Conservation (phyloP, 2,797 vertebrate genomes). For the Rachycentron canadum region DNA sequence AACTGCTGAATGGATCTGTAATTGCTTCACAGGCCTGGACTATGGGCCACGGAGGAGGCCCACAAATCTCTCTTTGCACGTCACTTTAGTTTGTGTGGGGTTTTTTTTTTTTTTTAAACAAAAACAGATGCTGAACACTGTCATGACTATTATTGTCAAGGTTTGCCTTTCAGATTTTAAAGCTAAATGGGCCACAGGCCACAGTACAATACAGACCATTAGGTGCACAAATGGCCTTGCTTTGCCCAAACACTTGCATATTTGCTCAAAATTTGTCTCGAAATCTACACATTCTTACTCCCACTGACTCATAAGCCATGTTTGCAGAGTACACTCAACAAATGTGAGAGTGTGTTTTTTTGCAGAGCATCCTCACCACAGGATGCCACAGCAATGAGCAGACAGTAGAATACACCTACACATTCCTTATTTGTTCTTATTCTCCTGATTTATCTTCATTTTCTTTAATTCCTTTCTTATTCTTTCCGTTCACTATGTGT, state of each 20-base stretch:
- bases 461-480: constrained; percentile 18
- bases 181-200: constrained; percentile 45
- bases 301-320: constrained; percentile 68
- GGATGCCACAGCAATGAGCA: constrained; percentile 62
- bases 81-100: constrained; percentile 47
- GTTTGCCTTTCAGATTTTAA: constrained; percentile 53
- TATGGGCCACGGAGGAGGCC: constrained; percentile 49
- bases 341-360: constrained; percentile 35
- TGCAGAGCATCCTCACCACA: constrained; percentile 59
- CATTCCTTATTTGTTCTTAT: constrained; percentile 62
- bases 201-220: constrained; percentile 22
- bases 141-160: constrained; percentile 25
- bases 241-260: constrained; percentile 17
- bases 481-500: constrained; percentile 13
- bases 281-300: constrained; percentile 56
- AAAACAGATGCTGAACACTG: constrained; percentile 42
- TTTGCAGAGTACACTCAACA: constrained; percentile 60
- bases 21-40: constrained; percentile 67
- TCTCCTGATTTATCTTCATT: constrained; percentile 44
- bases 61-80: constrained; percentile 45
- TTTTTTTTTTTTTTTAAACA: constrained; percentile 26
- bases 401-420: constrained; percentile 72
- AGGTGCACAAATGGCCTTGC: constrained; percentile 47
- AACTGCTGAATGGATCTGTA: constrained; percentile 71
- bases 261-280: constrained; percentile 52